Base-by-base conservation (phyloP, 1,140 invertebrate genomes). In the Tenebrio molitor region DNA sequence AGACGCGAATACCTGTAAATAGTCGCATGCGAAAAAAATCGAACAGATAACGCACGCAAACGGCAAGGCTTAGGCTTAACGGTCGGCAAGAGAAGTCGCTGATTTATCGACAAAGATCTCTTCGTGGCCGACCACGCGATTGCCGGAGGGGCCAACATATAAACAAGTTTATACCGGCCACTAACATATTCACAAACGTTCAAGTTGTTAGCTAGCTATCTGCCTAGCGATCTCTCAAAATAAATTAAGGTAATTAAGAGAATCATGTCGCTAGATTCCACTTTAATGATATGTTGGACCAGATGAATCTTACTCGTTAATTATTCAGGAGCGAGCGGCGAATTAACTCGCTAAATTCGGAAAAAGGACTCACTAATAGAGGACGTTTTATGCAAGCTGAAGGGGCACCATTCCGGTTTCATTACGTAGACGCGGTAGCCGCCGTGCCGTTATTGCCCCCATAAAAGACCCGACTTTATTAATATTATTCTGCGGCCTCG, bases 241-340 rank as follows among this genome's bases (percentile, higher is more conserved):
- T 82, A 82, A 81, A 81, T 82, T 82, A 80, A 79, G 76, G 77
- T 82, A 80, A 81, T 81, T 81, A 81, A 82, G 81, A 77, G 79
- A 82, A 82, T 82, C 79, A 82, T 81, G 81, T 82, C 79, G 78
- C 75, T 71, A 79, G 81, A 82, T 82, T 79, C 78, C 74, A 53
- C 75, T 76, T 78, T 80, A 81, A 81, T 78, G 80, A 81, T 80
- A 80, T 79, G 78, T 77, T 76, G 72, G 72, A 71, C 78, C 79
- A 81, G 76, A 76, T 79, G 78, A 72, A 78, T 79, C 75, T 74
- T 74, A n/a, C 69, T 44, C 53, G 71, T 77, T 79, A 73, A 77
- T 76, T 77, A 79, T 75, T 74, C 75, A 72, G 41, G 33, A 50
- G 12, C 25, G 3, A 8, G 3, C 8, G 25, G 25, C 7, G 42